These are phyloP conservation scores for Leuciscus idus DNA, from an alignment of 2,113 vertebrate genomes.

Conservation along the genomic window DNA sequence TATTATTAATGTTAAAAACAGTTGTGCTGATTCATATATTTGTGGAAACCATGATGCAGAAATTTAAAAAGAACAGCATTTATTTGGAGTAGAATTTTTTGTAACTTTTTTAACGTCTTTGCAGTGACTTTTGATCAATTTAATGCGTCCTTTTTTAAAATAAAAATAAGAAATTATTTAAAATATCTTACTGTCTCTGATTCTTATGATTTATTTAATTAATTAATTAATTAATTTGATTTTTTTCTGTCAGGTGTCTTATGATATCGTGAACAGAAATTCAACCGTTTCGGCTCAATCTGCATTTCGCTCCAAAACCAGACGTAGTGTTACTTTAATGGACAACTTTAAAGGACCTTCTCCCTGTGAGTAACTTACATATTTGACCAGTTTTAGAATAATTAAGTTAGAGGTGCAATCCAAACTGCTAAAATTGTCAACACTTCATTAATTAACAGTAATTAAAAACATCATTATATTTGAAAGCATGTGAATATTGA, in stretches of 20 bases:
- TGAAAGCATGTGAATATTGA: not conserved
- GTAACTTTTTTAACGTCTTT: not conserved
- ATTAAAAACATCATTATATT: not conserved
- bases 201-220: not conserved
- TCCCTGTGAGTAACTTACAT: slow-evolving; percentile 62
- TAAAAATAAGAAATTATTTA: not conserved
- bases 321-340: slow-evolving; percentile 45
- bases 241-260: slow-evolving; percentile 65
- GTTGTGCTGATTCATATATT: too few species aligned
- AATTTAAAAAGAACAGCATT: not conserved
- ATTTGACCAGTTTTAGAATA: not conserved
- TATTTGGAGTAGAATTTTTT: not conserved
- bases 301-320: slow-evolving; percentile 75
- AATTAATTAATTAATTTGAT: not conserved
- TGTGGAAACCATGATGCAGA: too few species aligned
- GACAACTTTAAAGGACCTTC: slow-evolving; percentile 61
- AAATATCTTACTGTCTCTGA: not conserved
- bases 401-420: not conserved
- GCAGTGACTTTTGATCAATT: not conserved
- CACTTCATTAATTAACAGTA: not conserved
- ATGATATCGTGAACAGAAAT: slow-evolving; percentile 62
- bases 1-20: too few species aligned
- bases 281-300: slow-evolving; percentile 65
- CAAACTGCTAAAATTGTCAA: not conserved
- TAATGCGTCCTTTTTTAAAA: not conserved